Evolutionary conservation across 2,888 invertebrate genomes (phyloP).

Genomic region (Eupithecia centaureata): DNA sequence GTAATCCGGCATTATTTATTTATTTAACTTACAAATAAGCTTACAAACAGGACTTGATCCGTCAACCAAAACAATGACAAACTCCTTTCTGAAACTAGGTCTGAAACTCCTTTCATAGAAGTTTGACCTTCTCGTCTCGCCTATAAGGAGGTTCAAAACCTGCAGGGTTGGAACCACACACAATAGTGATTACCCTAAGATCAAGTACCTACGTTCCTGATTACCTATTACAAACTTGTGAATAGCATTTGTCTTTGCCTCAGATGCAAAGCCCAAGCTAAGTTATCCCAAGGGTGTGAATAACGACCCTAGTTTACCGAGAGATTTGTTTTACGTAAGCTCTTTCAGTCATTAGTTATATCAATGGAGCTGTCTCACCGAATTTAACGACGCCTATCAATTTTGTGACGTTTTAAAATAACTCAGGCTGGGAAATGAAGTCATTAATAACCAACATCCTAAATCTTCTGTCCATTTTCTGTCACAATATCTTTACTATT

Average conservation of each 20-base stretch:
- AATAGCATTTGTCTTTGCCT: slow-evolving; percentile 22
- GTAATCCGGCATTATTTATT: no score
- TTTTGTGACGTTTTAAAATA: slow-evolving; percentile 12
- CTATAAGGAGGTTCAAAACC: neutral
- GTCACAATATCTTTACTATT: no score
- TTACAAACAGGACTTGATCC: no score
- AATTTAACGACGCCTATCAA: slow-evolving; percentile 9
- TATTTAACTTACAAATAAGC: no score
- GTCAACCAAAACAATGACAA: neutral
- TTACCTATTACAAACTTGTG: slow-evolving; percentile 1
- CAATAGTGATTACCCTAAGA: slow-evolving; percentile 6
- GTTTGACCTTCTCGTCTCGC: neutral
- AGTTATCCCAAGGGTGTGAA: slow-evolving; percentile 6
- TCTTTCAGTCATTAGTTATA: neutral
- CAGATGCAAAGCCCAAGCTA: slow-evolving; percentile 14
- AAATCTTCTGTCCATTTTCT: neutral
- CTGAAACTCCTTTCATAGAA: neutral
- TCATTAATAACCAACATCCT: neutral
- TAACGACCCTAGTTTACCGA: slow-evolving; percentile 14
- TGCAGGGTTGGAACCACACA: neutral
- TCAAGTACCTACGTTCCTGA: no score
- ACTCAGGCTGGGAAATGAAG: neutral
- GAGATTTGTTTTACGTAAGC: slow-evolving; percentile 18
- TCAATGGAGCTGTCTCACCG: slow-evolving; percentile 4
- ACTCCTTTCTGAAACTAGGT: neutral